Percentiles rank a stretch among this genome's conserved stretches.
Evolutionary conservation across 2,113 vertebrate genomes (phyloP).

Genomic region (Tragulus kanchil): DNA sequence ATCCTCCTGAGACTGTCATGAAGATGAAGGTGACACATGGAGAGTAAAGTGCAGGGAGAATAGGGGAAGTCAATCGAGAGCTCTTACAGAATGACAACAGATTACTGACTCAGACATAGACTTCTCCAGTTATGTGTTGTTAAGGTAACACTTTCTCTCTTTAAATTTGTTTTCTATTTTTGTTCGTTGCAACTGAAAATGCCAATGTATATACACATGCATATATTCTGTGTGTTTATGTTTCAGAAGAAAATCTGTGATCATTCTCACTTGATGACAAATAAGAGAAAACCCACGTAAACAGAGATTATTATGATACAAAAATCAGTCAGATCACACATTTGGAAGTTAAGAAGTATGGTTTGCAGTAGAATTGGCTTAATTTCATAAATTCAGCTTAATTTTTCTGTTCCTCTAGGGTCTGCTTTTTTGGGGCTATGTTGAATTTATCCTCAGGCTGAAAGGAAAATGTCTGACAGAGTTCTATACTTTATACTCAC

Average conservation of each 20-base stretch:
- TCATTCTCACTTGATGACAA: background rate
- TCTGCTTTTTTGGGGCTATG: background rate
- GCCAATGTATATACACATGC: background rate
- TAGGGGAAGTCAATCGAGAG: background rate
- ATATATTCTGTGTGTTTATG: background rate
- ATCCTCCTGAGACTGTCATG: background rate
- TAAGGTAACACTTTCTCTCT: background rate
- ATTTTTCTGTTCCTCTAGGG: background rate
- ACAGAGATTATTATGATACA: background rate
- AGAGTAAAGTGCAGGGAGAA: background rate
- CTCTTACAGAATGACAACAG: background rate
- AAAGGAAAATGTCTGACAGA: background rate
- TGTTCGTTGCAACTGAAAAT: background rate
- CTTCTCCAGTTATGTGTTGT: background rate
- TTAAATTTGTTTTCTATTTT: background rate
- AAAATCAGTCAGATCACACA: background rate
- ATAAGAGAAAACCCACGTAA: background rate
- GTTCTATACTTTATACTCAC: background rate
- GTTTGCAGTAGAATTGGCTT: background rate
- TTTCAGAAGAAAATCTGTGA: constrained; percentile 1
- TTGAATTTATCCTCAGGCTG: background rate
- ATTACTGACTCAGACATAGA: background rate
- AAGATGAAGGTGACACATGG: background rate
- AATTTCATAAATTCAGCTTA: background rate
- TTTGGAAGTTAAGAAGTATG: background rate